phyloP scores from a whole-genome alignment of 2,888 invertebrate genomes.

The Aplocera efformata region DNA sequence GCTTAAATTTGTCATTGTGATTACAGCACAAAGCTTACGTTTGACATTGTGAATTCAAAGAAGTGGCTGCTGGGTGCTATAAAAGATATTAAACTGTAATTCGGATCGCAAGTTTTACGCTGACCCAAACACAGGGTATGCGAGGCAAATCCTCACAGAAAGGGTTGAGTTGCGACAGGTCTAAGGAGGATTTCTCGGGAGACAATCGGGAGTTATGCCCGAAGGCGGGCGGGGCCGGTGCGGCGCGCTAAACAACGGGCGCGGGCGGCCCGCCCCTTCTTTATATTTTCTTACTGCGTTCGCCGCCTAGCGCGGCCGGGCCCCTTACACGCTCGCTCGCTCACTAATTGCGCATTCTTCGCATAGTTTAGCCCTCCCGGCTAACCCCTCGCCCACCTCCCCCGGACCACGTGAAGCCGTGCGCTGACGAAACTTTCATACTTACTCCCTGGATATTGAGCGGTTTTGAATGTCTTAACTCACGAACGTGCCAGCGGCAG shows the following conservation, averaged over 20 bases:
- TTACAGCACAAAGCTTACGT: background rate
- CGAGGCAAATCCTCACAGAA: constrained; percentile 68
- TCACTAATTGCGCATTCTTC: constrained; percentile 98
- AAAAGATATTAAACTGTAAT: constrained; percentile 54
- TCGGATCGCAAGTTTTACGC: constrained; percentile 70
- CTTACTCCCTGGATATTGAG: constrained; percentile 79
- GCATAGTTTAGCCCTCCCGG: constrained; percentile 93
- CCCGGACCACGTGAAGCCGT: constrained; percentile 79
- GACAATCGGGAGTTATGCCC: constrained; percentile 81
- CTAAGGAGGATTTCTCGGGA: constrained; percentile 75
- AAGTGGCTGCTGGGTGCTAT: constrained; percentile 22
- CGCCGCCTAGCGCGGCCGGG: constrained; percentile 81
- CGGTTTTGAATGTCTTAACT: constrained; percentile 81
- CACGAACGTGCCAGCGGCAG: constrained; percentile 69
- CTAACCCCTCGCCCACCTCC: constrained; percentile 77
- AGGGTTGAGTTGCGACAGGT: constrained; percentile 76
- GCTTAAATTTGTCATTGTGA: constrained; percentile 1
- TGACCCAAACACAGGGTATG: constrained; percentile 78
- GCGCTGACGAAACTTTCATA: constrained; percentile 79
- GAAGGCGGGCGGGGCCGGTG: constrained; percentile 62
- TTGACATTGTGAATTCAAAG: constrained; percentile 11
- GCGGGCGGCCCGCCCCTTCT: constrained; percentile 82
- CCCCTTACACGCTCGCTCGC: constrained; percentile 85
- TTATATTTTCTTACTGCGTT: constrained; percentile 85
- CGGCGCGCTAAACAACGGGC: constrained; percentile 78